Evolutionary conservation across 2,888 invertebrate genomes (phyloP), one percentile per base, ranked within the genome.

Genomic region (Branchipolynoe longqiensis): DNA sequence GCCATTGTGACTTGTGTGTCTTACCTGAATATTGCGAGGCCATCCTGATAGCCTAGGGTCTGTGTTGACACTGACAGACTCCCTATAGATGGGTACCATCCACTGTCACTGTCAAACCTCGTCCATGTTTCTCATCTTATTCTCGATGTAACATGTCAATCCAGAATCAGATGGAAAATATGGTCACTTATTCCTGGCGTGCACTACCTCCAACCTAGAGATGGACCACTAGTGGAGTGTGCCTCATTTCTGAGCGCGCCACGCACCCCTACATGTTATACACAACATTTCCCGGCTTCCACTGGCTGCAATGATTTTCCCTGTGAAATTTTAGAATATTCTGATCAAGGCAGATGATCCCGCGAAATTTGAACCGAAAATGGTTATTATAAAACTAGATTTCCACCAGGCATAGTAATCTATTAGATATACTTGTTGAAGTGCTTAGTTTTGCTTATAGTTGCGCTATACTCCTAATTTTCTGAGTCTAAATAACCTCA

Each of bases 91-190:
- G 69, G 56, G 38, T 82, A 82, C 36, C 58, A 82, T 48, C 82
- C 82, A 22, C 38, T 82, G 56, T 58, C 69, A 69, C 69, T 69
- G 58, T 58, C 82, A 58, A 56, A 58, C 82, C 58, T 82, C 82
- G 82, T 82, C 82, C 82, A 82, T 82, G 56, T 82, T 82, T 58
- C 56, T 54, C 58, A 56, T 82, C 56, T 82, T 82, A 82, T 69
- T 69, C 69, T 38, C 69, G 38, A 69, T 69, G 69, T 69, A 69
- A 69, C 69, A 69, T 69, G 69, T 82, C 82, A 82, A 28, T 56
- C 38, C 54, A 18, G 82, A 40, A 83, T 40, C 33, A 38, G 83
- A 64, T 48, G 62, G 38, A 31, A 62, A 48, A 41, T 64, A 62
- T 64, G 59, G 62, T 62, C 62, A 83, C 64, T 59, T 83, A 64